Evolutionary conservation across 92 coral and sea anemone genomes (phyloP), one percentile per base, ranked within the genome.

Genomic region (Palythoa heliodiscus): DNA sequence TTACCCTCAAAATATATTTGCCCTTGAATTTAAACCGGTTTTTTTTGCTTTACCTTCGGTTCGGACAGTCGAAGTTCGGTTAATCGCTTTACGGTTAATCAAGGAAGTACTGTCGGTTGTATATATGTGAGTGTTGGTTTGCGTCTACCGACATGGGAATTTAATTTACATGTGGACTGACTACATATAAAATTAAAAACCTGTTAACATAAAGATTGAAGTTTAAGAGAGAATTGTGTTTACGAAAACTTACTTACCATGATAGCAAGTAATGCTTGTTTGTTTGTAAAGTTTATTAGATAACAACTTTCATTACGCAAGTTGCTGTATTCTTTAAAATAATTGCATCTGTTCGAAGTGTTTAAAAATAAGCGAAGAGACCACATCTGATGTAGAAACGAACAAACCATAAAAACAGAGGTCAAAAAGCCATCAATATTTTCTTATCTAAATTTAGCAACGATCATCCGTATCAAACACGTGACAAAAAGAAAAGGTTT

Each of bases 231-330:
- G 50, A 43, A 43, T 8, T 1, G 4, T 63, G 24, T 63, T 63
- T 63, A 63, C 69, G 69, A n/a, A 63, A 63, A 63, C 25, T 54
- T 29, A 17, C 25, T 76, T 16, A 13, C 23, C 52, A 72, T 38
- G 54, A 76, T 19, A 54, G 52, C 24, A 14, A 15, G 57, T 47
- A n/a, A 43, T 61, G 54, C 40, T 66, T 79, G 84, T 79, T 80
- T 80, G 55, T 64, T 64, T 66, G 84, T 19, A 10, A 67, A 48
- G 35, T 64, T 70, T 20, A 24, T 80, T 80, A 64, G 20, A 66
- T n/a, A 80, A 64, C 75, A 66, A 67, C 72, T 48, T 80, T 63
- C 58, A 64, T 79, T 70, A 66, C 61, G 73, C 52, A 16, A 80
- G 29, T 16, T 39, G 17, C 24, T 58, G 47, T 53, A 80, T 35